These are phyloP conservation scores for Phrixothrix hirtus DNA, from an alignment of 2,888 invertebrate species.

Conservation along the genomic window DNA sequence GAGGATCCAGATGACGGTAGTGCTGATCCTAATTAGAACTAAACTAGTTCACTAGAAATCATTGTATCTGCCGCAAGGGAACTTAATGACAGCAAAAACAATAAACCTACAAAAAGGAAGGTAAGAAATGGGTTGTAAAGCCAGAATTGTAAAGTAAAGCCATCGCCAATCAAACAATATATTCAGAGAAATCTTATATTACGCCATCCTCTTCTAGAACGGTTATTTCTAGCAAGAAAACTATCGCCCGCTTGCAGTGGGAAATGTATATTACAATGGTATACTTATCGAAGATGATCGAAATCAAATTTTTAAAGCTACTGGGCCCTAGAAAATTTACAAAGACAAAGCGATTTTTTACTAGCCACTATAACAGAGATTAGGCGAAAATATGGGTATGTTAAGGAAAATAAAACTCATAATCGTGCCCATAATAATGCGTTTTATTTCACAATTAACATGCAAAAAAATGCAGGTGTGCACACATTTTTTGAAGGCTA, in stretches of 20 bases:
- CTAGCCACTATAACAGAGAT: slow-evolving; percentile 24
- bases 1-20: too few species aligned
- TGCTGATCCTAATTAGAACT: too few species aligned
- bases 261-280: slow-evolving; percentile 37
- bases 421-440: too few species aligned
- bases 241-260: slow-evolving; percentile 22
- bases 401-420: slow-evolving; percentile 24
- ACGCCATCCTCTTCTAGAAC: slow-evolving; percentile 30
- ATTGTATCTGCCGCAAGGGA: too few species aligned
- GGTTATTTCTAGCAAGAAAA: slow-evolving; percentile 27
- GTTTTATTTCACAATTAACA: too few species aligned
- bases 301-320: slow-evolving; percentile 29
- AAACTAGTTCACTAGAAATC: too few species aligned
- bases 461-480: too few species aligned
- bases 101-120: slow-evolving; percentile 1
- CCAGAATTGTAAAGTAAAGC: slow-evolving; percentile 1
- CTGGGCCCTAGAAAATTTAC: slow-evolving; percentile 32
- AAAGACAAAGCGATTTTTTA: slow-evolving; percentile 35
- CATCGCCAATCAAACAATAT: slow-evolving; percentile 28
- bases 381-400: slow-evolving; percentile 35
- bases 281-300: slow-evolving; percentile 28
- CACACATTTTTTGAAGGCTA: too few species aligned
- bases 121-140: slow-evolving; percentile 2
- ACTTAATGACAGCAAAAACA: too few species aligned
- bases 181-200: slow-evolving; percentile 31